Percentiles rank a stretch among this genome's conserved stretches.
Evolutionary conservation across 1,140 invertebrate genomes (phyloP).

Genomic region (Tribolium madens): DNA sequence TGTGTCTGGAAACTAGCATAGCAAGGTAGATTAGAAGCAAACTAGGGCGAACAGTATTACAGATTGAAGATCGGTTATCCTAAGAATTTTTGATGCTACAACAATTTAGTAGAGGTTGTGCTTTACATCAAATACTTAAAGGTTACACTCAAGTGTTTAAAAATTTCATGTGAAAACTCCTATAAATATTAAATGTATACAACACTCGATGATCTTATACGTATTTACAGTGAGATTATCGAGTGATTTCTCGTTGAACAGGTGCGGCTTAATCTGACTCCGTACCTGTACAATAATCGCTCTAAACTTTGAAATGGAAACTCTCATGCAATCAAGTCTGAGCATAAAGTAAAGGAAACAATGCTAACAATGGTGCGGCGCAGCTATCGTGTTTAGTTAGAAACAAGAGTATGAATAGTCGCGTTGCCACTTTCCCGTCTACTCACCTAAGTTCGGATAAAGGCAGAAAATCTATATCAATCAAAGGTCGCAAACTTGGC

Average conservation of each 20-base stretch:
- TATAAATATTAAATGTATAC: not conserved
- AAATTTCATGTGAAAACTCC: not conserved
- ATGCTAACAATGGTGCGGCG: conserved; percentile 58
- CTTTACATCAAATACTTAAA: conserved; percentile 32
- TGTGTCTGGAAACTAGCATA: conserved; percentile 91
- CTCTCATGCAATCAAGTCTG: conserved; percentile 45
- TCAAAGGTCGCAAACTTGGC: conserved; percentile 90
- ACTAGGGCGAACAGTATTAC: conserved; percentile 42
- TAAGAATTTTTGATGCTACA: conserved; percentile 37
- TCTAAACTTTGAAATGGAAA: conserved; percentile 43
- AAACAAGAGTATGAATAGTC: conserved; percentile 42
- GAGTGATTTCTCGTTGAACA: not conserved
- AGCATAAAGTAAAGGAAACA: conserved; percentile 48
- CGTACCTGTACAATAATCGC: conserved; percentile 39
- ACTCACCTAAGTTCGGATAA: conserved; percentile 92
- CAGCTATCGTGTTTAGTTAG: conserved; percentile 53
- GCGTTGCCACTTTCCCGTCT: not conserved
- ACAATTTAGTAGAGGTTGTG: conserved; percentile 32
- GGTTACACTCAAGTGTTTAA: conserved; percentile 2
- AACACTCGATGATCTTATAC: conserved; percentile 5
- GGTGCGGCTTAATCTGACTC: not conserved
- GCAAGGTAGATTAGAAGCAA: conserved; percentile 65
- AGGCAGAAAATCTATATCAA: conserved; percentile 94
- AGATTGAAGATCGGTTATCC: conserved; percentile 37
- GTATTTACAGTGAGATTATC: conserved; percentile 4